Base-by-base conservation (phyloP, 1,140 invertebrate species). In the Oedothorax gibbosus region DNA sequence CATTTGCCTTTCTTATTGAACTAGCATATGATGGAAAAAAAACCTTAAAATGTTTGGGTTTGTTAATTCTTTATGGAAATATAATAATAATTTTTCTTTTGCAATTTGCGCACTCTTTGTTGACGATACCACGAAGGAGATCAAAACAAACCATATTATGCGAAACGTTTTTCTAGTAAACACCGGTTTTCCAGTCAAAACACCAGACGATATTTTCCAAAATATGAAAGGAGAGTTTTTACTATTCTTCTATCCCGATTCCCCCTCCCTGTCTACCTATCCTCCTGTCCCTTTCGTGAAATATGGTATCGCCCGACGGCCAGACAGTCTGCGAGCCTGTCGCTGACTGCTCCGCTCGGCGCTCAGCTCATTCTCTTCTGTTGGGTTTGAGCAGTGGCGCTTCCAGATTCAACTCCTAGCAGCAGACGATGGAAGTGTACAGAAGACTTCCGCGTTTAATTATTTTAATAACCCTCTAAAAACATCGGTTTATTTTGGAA, bases 251-350 rank as follows among this genome's bases (percentile, higher is more conserved):
- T n/a, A 18, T 76, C 49, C 64, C 56, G 4, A 21, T 60, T 18
- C 35, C 60, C 76, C 76, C 76, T 65, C 60, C 64, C 76, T 35
- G 76, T 66, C 62, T 78, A 54, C 15, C 49, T n/a, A 78, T 49
- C 18, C 60, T n/a, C 14, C 35, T 51, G 49, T 56, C 64, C 76
- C 76, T 78, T 14, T 15, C n/a, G n/a, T 8, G 21, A 53, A 66
- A 68, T 20, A 56, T 78, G 76, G 76, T 53, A 78, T 78, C 76
- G 60, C 66, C 76, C 76, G 64, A 50, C 60, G 76, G 76, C 76
- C 64, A 78, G 76, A 78, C 76, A 57, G 76, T 78, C 76, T 78
- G 76, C 76, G 56, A 57, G 57, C 56, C 73, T 57, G 73, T 50
- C 73, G 57, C 73, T 76, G 73, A 56, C 49, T 35, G 35, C 35